These are phyloP conservation scores for Cotesia chilonis DNA, from an alignment of 1,140 invertebrate species.

Conservation along the genomic window DNA sequence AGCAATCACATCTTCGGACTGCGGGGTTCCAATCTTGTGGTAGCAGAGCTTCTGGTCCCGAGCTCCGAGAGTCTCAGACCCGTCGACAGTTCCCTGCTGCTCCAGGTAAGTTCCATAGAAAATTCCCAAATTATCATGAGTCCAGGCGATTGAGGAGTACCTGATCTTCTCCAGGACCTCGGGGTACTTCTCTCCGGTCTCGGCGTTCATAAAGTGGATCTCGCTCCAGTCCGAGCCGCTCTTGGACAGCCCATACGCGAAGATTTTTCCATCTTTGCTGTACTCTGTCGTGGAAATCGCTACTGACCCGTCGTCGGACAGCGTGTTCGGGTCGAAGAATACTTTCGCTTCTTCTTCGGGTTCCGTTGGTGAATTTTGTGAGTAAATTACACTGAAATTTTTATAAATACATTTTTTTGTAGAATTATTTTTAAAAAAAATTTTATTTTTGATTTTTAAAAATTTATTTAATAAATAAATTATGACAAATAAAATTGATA, in stretches of 20 bases:
- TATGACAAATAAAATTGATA: no score
- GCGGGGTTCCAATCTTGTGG: conserved; percentile 86
- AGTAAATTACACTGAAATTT: conserved; percentile 85
- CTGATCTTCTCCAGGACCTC: conserved; percentile 92
- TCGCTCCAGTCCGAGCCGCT: conserved; percentile 97
- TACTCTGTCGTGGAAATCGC: conserved; percentile 82
- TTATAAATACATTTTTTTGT: not conserved
- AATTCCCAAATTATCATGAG: conserved; percentile 92
- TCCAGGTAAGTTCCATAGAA: conserved; percentile 92
- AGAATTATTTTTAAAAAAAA: no score
- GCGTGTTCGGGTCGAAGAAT: conserved; percentile 94
- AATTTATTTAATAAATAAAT: no score
- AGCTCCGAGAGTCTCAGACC: conserved; percentile 87
- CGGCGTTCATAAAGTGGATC: conserved; percentile 83
- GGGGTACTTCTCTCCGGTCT: conserved; percentile 84
- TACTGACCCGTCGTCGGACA: conserved; percentile 94
- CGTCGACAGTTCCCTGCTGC: conserved; percentile 83
- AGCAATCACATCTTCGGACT: conserved; percentile 87
- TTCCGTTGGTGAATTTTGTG: conserved; percentile 82
- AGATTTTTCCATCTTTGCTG: conserved; percentile 88
- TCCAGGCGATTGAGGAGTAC: conserved; percentile 92
- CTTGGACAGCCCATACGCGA: conserved; percentile 90
- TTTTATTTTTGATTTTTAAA: no score
- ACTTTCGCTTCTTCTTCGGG: conserved; percentile 81
- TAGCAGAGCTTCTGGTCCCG: conserved; percentile 94